Conservation (phyloP, 2,888 invertebrate species). For the Clistopyga incitator region DNA sequence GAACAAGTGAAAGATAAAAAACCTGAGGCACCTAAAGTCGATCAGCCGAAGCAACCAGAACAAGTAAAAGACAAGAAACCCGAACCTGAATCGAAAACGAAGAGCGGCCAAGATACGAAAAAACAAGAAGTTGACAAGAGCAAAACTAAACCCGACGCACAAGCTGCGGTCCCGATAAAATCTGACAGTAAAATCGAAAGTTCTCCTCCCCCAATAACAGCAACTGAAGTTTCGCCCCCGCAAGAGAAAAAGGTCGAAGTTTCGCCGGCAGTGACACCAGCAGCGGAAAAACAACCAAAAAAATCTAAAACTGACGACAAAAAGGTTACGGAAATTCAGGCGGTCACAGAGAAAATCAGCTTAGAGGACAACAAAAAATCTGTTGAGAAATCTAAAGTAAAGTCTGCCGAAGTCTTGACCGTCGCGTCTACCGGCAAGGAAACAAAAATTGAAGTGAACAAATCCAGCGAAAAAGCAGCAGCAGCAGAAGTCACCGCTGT, state of each 20-base stretch:
- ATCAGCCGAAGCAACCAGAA: slow-evolving; percentile 29
- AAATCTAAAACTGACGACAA: slow-evolving; percentile 51
- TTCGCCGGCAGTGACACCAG: slow-evolving; percentile 53
- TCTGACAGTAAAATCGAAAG: slow-evolving; percentile 30
- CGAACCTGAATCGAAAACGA: slow-evolving; percentile 58
- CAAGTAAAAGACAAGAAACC: slow-evolving; percentile 47
- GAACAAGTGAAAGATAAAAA: slow-evolving; percentile 40
- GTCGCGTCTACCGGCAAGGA: slow-evolving; percentile 19
- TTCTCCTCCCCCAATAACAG: slow-evolving; percentile 1
- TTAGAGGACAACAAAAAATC: slow-evolving; percentile 53
- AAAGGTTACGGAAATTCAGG: slow-evolving; percentile 36
- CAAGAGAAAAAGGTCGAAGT: slow-evolving; percentile 3
- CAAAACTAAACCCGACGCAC: slow-evolving; percentile 52
- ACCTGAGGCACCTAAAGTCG: slow-evolving; percentile 42
- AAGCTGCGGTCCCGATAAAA: slow-evolving; percentile 66
- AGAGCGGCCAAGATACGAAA: slow-evolving; percentile 19
- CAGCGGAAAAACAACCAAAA: slow-evolving; percentile 40
- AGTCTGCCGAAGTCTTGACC: neutral
- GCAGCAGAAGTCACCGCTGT: neutral
- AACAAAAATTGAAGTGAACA: neutral
- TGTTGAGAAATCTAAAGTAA: slow-evolving; percentile 9
- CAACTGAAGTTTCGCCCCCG: slow-evolving; percentile 31
- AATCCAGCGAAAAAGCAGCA: slow-evolving; percentile 18
- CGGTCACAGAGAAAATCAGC: slow-evolving; percentile 61
- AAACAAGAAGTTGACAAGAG: slow-evolving; percentile 29